phyloP scores from a whole-genome alignment of 2,113 vertebrate genomes.

The Cinclus mexicanus region DNA sequence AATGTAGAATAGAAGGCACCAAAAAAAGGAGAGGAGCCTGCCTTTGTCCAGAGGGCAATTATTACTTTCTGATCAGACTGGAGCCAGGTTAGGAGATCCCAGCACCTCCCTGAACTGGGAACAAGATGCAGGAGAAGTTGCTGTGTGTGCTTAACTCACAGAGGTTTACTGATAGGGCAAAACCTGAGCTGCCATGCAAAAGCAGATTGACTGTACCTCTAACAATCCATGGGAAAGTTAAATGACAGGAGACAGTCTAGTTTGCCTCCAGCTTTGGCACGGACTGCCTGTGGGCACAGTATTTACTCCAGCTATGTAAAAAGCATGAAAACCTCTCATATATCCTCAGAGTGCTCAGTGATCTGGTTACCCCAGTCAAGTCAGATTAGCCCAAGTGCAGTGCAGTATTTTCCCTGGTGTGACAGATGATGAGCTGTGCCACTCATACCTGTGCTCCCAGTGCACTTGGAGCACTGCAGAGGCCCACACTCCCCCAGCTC shows the following conservation, averaged over 20 bases:
- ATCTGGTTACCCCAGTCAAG: background rate
- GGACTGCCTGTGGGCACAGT: background rate
- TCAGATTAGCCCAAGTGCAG: background rate
- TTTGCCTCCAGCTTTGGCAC: background rate
- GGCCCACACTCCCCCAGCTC: rapidly evolving
- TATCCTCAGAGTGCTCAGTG: background rate
- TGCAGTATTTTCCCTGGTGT: rapidly evolving
- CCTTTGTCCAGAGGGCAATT: background rate
- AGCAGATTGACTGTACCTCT: background rate
- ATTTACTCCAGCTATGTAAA: background rate
- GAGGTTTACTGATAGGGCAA: background rate
- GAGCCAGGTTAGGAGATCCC: background rate
- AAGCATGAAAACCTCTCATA: background rate
- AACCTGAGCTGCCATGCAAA: background rate
- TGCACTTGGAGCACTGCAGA: background rate
- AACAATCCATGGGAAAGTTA: background rate
- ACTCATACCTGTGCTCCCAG: background rate
- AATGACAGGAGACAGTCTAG: background rate
- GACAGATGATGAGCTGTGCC: background rate
- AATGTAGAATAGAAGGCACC: background rate
- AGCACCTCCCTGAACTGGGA: background rate
- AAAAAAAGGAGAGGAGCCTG: background rate
- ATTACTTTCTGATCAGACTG: background rate
- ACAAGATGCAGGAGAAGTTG: background rate
- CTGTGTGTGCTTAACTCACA: rapidly evolving